Evolutionary conservation across 2,797 vertebrate genomes (phyloP), one percentile per base, ranked within the genome.

Genomic region (Lepilemur septentrionalis): DNA sequence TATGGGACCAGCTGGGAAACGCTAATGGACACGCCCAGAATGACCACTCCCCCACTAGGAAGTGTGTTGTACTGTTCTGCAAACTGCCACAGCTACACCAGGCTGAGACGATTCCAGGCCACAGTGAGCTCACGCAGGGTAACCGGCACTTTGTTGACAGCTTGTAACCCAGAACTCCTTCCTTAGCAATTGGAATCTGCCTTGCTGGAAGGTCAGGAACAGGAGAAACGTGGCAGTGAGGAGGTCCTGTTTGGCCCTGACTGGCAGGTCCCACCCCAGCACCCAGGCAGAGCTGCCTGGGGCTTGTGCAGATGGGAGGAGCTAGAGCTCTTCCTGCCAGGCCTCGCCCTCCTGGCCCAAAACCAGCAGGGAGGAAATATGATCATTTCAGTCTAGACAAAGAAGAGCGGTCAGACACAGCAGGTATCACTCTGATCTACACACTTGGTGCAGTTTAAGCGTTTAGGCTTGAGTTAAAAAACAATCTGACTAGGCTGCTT

Each of bases 381-480:
- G 22, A 61, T 79, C 55, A 79, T 63, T 73, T 61, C 18, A 80
- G 76, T 61, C 79, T n/a, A 63, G 84, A 91, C 81, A 88, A 78
- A 65, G 79, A 93, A 43, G 38, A 35, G 15, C 0, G 1, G 30
- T 46, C 88, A 25, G 18, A 28, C 13, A 38, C 25, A 52, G 80
- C 35, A 80, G 89, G 70, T 0, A 23, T n/a, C 2, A 3, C 35
- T 92, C 79, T 50, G 41, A 81, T 46, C 57, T 41, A 61, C 17
- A 25, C 28, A 81, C 28, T 59, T 57, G 0, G 2, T 35, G 15
- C 3, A 59, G 14, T 67, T 55, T 91, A 61, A 87, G 84, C 32
- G 28, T 43, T 25, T 30, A 75, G 46, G 59, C 35, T 83, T 28
- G 18, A 61, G 72, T n/a, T 35, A 50, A 92, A 52, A 85, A 90